phyloP scores from a whole-genome alignment of 2,888 invertebrate genomes.

The Imbricaverruca yamaguchii region DNA sequence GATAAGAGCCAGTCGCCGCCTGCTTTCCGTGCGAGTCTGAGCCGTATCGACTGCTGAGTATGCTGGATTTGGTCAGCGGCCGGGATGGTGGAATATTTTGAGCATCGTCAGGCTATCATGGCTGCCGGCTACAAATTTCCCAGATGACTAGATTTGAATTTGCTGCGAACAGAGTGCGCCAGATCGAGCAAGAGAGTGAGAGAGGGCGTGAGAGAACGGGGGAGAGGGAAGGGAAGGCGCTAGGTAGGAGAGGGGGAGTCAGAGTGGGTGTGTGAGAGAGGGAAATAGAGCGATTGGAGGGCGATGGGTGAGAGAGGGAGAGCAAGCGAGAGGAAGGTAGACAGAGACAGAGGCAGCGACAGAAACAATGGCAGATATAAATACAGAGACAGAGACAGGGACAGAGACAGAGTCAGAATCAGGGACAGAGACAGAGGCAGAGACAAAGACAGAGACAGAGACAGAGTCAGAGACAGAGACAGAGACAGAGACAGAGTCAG shows the following conservation, averaged over 20 bases:
- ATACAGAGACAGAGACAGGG: too few species aligned
- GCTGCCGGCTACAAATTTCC: conserved; percentile 18
- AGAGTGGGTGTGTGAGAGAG: too few species aligned
- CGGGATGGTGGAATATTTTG: conserved; percentile 2
- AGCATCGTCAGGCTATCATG: conserved; percentile 17
- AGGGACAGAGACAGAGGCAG: too few species aligned
- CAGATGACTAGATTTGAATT: conserved; percentile 22
- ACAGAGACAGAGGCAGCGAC: too few species aligned
- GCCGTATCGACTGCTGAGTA: conserved; percentile 11
- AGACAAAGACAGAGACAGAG: too few species aligned
- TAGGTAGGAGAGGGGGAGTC: too few species aligned
- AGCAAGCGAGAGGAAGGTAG: not conserved
- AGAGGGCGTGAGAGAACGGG: too few species aligned
- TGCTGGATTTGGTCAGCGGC: conserved; percentile 9
- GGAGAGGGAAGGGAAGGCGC: too few species aligned
- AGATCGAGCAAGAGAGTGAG: not conserved
- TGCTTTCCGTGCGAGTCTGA: not conserved
- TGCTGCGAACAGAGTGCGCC: not conserved
- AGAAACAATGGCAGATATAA: too few species aligned
- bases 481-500: not conserved
- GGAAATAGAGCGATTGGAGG: too few species aligned
- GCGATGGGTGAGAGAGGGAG: too few species aligned
- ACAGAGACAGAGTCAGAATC: too few species aligned
- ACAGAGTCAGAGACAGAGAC: not conserved
- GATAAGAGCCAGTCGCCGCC: not conserved